phyloP scores from a whole-genome alignment of 2,888 invertebrate genomes.

The Branchipolynoe longqiensis region DNA sequence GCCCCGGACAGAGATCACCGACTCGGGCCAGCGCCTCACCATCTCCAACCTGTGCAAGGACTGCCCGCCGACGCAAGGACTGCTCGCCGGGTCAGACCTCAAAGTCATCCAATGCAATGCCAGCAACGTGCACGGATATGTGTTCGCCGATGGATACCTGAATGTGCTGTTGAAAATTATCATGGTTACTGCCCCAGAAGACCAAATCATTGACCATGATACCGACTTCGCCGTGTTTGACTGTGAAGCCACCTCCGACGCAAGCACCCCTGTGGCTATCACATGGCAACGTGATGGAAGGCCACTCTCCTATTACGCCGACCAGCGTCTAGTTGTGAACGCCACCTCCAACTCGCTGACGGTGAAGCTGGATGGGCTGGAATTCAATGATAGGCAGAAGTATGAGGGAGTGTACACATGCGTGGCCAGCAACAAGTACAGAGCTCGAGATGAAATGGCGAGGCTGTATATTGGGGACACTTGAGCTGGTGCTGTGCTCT shows the following conservation, averaged over 20 bases:
- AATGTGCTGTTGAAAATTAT: constrained; percentile 63
- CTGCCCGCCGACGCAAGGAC: constrained; percentile 62
- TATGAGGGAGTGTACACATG: constrained; percentile 53
- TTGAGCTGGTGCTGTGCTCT: neutral
- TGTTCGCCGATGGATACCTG: constrained; percentile 63
- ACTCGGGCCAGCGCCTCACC: constrained; percentile 53
- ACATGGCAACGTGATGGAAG: constrained; percentile 59
- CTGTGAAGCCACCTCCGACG: constrained; percentile 62
- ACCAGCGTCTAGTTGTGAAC: constrained; percentile 34
- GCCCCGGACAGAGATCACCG: constrained; percentile 19
- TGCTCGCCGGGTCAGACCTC: constrained; percentile 59
- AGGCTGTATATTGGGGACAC: constrained; percentile 37
- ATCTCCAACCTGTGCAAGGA: constrained; percentile 64
- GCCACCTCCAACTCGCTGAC: constrained; percentile 26
- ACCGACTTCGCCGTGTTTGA: constrained; percentile 42
- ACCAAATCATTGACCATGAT: constrained; percentile 13
- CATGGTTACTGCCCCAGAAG: constrained; percentile 51
- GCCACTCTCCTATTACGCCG: constrained; percentile 15
- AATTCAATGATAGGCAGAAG: neutral
- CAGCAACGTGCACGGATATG: constrained; percentile 65
- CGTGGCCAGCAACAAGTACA: constrained; percentile 50
- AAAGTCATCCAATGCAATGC: constrained; percentile 66
- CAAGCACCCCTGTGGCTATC: constrained; percentile 63
- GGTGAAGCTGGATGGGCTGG: constrained; percentile 11
- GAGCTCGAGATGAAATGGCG: constrained; percentile 15